These are phyloP conservation scores for Galemys pyrenaicus DNA, from an alignment of 2,113 vertebrate genomes.

Conservation along the genomic window DNA sequence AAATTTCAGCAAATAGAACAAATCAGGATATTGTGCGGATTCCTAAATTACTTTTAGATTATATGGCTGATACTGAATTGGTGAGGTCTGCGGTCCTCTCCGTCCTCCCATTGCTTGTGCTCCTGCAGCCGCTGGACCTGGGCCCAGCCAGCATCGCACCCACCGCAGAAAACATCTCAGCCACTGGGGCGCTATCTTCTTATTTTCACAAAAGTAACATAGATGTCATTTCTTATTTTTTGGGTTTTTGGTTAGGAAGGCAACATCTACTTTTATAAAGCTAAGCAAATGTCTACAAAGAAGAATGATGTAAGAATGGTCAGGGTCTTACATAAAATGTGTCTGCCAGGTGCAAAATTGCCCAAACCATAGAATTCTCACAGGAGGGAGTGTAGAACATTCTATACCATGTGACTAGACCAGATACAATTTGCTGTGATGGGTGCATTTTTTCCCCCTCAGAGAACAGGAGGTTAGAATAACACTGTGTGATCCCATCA, in stretches of 20 bases:
- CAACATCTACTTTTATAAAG: neutral
- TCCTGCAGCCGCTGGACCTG: neutral
- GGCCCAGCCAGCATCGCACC: neutral
- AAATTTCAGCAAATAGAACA: neutral
- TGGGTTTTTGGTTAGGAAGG: neutral
- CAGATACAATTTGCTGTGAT: neutral
- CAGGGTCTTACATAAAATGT: neutral
- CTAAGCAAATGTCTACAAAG: neutral
- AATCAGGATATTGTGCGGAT: neutral
- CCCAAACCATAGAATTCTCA: neutral
- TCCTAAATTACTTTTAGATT: neutral
- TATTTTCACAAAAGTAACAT: neutral
- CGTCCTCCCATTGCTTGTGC: no score
- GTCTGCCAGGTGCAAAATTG: neutral
- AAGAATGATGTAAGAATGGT: neutral
- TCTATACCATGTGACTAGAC: neutral
- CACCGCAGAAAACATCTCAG: neutral
- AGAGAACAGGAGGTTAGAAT: neutral
- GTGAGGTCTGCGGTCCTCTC: neutral
- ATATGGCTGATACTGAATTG: neutral
- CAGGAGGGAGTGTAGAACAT: neutral
- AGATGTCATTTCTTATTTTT: neutral
- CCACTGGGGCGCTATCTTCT: neutral
- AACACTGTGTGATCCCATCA: neutral
- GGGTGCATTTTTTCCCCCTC: neutral